Evolutionary conservation across 2,113 vertebrate species (phyloP).

Genomic region (Epinephelus cyanopodus): DNA sequence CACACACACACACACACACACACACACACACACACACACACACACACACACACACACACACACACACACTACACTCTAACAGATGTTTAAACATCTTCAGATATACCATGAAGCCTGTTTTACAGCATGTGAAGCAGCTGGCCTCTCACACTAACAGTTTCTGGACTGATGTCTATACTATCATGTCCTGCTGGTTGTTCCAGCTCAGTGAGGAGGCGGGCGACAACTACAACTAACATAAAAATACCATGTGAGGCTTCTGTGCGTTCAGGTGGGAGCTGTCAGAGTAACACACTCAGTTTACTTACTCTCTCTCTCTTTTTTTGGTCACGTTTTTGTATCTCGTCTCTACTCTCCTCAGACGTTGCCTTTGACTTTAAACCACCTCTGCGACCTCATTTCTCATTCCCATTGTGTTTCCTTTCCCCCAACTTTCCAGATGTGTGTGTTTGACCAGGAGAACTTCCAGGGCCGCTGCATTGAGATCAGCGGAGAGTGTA

Average conservation of each 20-base stretch:
- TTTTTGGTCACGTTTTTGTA: background rate
- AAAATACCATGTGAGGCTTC: background rate
- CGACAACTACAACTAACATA: constrained; percentile 18
- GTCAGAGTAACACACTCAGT: constrained; percentile 4
- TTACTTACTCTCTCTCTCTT: background rate
- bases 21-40: constrained; percentile 4
- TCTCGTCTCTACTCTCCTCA: background rate
- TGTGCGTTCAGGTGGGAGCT: constrained; percentile 12
- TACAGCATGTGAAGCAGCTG: constrained; percentile 23
- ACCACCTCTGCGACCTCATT: background rate
- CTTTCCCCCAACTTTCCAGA: constrained; percentile 46
- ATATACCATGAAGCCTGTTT: background rate
- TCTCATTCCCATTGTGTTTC: background rate
- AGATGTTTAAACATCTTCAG: constrained; percentile 1
- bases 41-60: background rate
- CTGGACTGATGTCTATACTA: constrained; percentile 14
- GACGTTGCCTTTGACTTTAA: background rate
- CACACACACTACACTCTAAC: background rate
- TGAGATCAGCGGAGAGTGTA: constrained; percentile 82
- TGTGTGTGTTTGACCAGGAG: constrained; percentile 85
- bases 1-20: constrained; percentile 8
- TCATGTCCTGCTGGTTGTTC: constrained; percentile 13
- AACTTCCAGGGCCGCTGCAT: constrained; percentile 86
- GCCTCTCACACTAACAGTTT: constrained; percentile 26
- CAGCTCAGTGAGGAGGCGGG: constrained; percentile 44